Evolutionary conservation across 2,888 invertebrate genomes (phyloP).

Genomic region (Carterocephalus palaemon): DNA sequence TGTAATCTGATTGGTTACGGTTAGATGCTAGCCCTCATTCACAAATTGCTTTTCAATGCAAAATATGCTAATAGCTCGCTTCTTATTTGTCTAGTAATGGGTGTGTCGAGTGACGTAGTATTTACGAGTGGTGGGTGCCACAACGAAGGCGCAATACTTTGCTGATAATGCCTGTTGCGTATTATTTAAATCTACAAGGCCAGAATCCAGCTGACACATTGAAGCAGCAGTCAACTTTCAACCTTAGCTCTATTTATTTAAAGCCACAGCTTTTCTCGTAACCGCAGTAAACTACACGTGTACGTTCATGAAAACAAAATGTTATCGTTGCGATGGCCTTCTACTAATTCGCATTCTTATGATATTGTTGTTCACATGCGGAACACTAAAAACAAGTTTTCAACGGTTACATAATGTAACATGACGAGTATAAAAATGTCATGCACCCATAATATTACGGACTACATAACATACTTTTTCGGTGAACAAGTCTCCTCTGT

Average conservation of each 20-base stretch:
- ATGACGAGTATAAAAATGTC: no score
- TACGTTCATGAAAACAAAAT: constrained; percentile 43
- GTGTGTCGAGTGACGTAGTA: constrained; percentile 71
- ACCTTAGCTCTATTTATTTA: constrained; percentile 46
- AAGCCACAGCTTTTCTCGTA: constrained; percentile 35
- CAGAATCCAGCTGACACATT: constrained; percentile 45
- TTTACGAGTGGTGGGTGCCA: constrained; percentile 45
- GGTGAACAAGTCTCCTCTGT: background rate
- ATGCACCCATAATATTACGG: no score
- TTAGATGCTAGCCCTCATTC: no score
- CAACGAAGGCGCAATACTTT: constrained; percentile 42
- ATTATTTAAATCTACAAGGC: constrained; percentile 68
- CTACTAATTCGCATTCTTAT: constrained; percentile 46
- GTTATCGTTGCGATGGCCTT: constrained; percentile 57
- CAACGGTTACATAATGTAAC: constrained; percentile 7
- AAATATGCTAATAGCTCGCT: no score
- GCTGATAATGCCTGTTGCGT: constrained; percentile 56
- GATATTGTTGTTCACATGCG: constrained; percentile 37
- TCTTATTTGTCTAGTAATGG: constrained; percentile 70
- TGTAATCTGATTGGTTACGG: no score
- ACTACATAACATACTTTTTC: background rate
- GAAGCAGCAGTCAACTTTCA: constrained; percentile 49
- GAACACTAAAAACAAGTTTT: constrained; percentile 51
- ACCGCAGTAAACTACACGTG: constrained; percentile 31
- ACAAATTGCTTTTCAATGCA: no score